Base-by-base conservation (phyloP, 2,113 vertebrate genomes). In the Calypte anna region DNA sequence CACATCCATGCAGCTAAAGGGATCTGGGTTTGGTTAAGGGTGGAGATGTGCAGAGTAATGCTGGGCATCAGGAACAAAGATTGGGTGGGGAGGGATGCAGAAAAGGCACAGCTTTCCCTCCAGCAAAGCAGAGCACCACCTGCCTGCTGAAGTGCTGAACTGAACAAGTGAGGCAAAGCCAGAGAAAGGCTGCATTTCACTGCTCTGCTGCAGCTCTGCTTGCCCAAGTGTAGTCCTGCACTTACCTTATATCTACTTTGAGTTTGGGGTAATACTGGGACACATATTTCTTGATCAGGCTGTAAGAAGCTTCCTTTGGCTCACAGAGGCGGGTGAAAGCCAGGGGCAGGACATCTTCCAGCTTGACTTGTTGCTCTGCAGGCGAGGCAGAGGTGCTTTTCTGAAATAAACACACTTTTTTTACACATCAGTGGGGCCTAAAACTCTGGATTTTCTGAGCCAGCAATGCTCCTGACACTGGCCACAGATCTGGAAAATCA, bases 251-350 rank as follows among this genome's bases (percentile, higher is more conserved):
- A 36, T 99, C 99, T 84, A 99, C 98, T 90, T 99, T 98, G 91
- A 99, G 98, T 93, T 98, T 98, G 85, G 99, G 99, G 88, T 99
- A 99, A 97, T 99, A 99, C 95, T 99, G 99, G 96, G 99, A 98
- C 82, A 99, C 97, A 0, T 99, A 99, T 97, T 99, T 99, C 97
- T 99, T 99, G 97, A 99, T 99, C 76, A 99, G 98, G 94, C 98
- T 98, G 98, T 99, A 99, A 12, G 99, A 99, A 30, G 99, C 99
- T 97, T 99, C 99, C 96, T 99, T 99, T 46, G 99, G 99, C 96
- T 99, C 99, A 87, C 99, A 99, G 46, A 99, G 98, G 78, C 99
- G 98, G 44, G 99, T 99, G 95, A 99, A 99, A 89, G 99, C 99
- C 97, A 99, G 97, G 0, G 99, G 99, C 87, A 99, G 98, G 55